Percentiles rank a stretch among this genome's conserved stretches.
phyloP scores from a whole-genome alignment of 1,140 invertebrate genomes.

The Temnothorax curvispinosus region DNA sequence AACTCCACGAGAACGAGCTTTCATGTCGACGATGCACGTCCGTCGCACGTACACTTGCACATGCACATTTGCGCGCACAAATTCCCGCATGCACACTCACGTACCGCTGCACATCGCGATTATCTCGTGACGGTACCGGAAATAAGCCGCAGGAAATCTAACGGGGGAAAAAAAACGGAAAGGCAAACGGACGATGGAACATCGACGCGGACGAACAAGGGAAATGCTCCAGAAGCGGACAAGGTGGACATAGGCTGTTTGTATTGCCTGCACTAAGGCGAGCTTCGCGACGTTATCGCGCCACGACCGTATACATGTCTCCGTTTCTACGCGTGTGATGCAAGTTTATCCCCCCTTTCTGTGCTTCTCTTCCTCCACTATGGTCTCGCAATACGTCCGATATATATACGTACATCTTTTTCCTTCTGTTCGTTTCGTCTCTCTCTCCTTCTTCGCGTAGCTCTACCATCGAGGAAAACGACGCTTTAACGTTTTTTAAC shows the following conservation, averaged over 20 bases:
- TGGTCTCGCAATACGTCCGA: neutral
- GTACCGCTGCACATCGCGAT: neutral
- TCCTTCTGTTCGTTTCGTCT: neutral
- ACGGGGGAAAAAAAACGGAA: neutral
- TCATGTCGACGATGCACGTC: conserved; percentile 8
- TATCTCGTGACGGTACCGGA: neutral
- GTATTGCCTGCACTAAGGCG: neutral
- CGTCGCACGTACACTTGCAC: neutral
- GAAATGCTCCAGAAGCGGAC: neutral
- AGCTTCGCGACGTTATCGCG: conserved; percentile 46
- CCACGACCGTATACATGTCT: neutral
- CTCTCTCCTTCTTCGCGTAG: neutral
- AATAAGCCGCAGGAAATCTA: neutral
- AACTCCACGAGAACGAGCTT: conserved; percentile 12
- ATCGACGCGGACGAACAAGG: neutral
- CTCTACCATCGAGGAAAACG: neutral
- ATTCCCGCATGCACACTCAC: neutral
- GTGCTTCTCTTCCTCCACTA: neutral
- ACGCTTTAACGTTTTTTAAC: conserved; percentile 7
- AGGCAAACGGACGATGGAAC: neutral
- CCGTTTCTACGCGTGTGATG: conserved; percentile 24
- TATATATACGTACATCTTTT: neutral
- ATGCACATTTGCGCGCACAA: neutral
- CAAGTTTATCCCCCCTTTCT: conserved; percentile 24
- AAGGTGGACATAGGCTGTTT: neutral